Conservation (phyloP, 2,113 vertebrate genomes). For the Paracanthobrama guichenoti region DNA sequence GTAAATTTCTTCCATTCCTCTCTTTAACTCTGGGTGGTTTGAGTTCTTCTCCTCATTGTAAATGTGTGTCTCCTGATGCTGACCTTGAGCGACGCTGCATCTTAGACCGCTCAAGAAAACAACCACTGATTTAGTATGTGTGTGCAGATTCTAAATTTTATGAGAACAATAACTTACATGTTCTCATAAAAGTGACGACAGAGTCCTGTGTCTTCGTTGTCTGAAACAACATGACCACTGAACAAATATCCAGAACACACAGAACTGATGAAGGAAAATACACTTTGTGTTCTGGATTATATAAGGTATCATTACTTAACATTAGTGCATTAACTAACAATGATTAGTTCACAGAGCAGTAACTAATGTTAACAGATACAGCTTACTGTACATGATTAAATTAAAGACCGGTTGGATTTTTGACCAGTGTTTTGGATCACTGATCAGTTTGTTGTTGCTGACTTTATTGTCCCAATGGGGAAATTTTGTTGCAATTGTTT, state of each 20-base stretch:
- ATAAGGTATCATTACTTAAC: too few species aligned
- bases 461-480: too few species aligned
- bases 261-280: conserved; percentile 56
- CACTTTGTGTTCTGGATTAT: neutral
- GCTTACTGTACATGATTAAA: too few species aligned
- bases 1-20: conserved; percentile 20
- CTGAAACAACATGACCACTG: conserved; percentile 43
- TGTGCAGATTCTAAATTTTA: conserved; percentile 51
- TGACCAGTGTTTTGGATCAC: too few species aligned
- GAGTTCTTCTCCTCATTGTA: neutral
- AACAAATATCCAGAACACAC: conserved; percentile 60
- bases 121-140: conserved; percentile 48
- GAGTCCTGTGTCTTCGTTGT: conserved; percentile 29
- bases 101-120: neutral
- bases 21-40: conserved; percentile 24
- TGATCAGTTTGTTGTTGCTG: too few species aligned
- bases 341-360: too few species aligned
- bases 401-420: too few species aligned
- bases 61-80: conserved; percentile 29
- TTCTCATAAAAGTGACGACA: conserved; percentile 44
- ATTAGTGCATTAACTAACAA: too few species aligned
- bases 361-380: too few species aligned
- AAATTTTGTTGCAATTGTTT: too few species aligned
- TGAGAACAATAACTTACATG: conserved; percentile 36
- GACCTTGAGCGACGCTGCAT: conserved; percentile 26